Evolutionary conservation across 2,113 vertebrate species (phyloP), one percentile per base, ranked within the genome.

Genomic region (Oophaga pumilio): DNA sequence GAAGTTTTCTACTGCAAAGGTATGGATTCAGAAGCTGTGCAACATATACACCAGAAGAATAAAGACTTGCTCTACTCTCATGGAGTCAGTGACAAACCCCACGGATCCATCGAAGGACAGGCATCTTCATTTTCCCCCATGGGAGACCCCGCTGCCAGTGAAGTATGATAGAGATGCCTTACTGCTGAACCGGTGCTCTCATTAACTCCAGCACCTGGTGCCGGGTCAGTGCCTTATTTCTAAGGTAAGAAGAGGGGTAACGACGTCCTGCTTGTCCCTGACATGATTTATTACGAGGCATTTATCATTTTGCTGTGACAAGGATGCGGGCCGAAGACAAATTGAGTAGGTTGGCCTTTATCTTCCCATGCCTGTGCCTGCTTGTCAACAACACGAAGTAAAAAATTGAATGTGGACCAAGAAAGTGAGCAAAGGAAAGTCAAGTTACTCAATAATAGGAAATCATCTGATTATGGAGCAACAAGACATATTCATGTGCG

Each of bases 221-320:
- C 71, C 13, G 57, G 87, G 87, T 88, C 71, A 84, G n/a, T 77
- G 87, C 33, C 43, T 88, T 83, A 56, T 84, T 84, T 88, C 59
- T 56, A 52, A 84, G 81, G 71, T 53, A 68, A 62, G 81, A n/a
- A 76, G 12, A 68, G 26, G 71, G 80, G 56, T 60, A 71, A 62
- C 56, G 17, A 24, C 66, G 57, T 68, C 81, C 71, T 53, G 11
- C 71, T 59, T 64, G 86, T 87, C 78, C 53, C 86, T 82, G 79
- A 76, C 68, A 88, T 88, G 87, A 88, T 88, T 88, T 88, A 88
- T 88, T 88, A 52, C 73, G 76, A 82, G 59, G 57, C 80, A 88
- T 88, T 88, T 88, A 88, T 88, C 87, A 88, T 88, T 77, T 62
- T 68, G 73, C 81, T 15, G 73, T 68, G 87, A 88, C 87, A 88